Conservation (phyloP, 2,113 vertebrate genomes). For the Antigone vipio region DNA sequence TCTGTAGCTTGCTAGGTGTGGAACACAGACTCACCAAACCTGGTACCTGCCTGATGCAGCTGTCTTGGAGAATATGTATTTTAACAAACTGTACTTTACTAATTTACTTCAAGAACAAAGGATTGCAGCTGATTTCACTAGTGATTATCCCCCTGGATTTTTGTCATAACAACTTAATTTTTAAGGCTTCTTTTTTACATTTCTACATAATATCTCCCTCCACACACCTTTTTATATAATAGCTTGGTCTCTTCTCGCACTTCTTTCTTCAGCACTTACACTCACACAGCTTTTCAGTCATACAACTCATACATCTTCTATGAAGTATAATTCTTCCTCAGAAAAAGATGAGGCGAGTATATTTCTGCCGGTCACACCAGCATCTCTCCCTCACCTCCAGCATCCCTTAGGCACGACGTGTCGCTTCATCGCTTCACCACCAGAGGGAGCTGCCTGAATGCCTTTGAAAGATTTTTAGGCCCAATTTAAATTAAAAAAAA, state of each 20-base stretch:
- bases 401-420: accelerated
- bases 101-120: not conserved
- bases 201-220: not conserved
- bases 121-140: not conserved
- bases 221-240: not conserved
- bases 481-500: not conserved
- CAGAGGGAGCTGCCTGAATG: conserved; percentile 44
- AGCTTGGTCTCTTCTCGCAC: not conserved
- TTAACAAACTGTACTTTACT: not conserved
- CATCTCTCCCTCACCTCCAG: not conserved
- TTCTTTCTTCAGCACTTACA: not conserved
- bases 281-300: not conserved
- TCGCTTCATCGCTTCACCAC: not conserved
- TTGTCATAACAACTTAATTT: not conserved
- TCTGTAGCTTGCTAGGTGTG: not conserved
- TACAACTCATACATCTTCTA: not conserved
- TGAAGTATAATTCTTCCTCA: not conserved
- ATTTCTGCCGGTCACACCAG: not conserved
- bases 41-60: not conserved
- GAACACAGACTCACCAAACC: not conserved
- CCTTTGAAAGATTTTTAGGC: not conserved
- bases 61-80: not conserved
- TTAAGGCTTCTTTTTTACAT: not conserved
- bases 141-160: not conserved
- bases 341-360: not conserved